Evolutionary conservation across 2,113 vertebrate species (phyloP), one percentile per base, ranked within the genome.

Genomic region (Hassar affinis): DNA sequence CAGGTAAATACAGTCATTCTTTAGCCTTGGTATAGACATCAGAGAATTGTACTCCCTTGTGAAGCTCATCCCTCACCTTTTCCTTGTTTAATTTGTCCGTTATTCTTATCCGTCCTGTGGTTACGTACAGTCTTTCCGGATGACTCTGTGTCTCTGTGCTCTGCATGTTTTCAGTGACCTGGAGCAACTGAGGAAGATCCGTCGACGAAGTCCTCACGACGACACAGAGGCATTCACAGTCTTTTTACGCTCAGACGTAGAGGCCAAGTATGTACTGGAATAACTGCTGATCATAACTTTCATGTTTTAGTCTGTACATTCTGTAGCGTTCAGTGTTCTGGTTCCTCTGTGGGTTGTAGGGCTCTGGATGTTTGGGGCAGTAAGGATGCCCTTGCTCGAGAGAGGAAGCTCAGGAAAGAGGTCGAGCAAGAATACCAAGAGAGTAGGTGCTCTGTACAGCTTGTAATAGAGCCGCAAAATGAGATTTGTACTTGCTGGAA

Each of bases 321-420:
- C n/a, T 42, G 38, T 3, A 25, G 18, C 20, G 18, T 47, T 82
- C 8, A 17, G 61, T 4, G 85, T 87, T 5, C 81, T 78, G 56
- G 22, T 30, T 79, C 38, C 47, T 45, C 3, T 77, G 42, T 82
- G 56, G 18, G n/a, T 8, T 64, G 2, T 85, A 99, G 98, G 91
- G 97, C 97, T 14, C 88, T 98, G 85, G 98, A 99, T 85, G 96
- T 99, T 33, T 99, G 98, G 97, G 98, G 98, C 88, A 99, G 98
- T 85, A 95, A 88, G 8, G 98, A 99, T 90, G 98, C 98, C 89
- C 95, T 99, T 80, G 94, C 94, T 88, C 93, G 97, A 89, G 98
- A 98, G 91, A 94, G 93, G 81, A 97, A 97, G 59, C 90, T 95
- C 17, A 95, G 97, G 78, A 98, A 96, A 85, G 94, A 96, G 85